phyloP scores from a whole-genome alignment of 2,888 invertebrate species.

The Dermolepida albohirtum region DNA sequence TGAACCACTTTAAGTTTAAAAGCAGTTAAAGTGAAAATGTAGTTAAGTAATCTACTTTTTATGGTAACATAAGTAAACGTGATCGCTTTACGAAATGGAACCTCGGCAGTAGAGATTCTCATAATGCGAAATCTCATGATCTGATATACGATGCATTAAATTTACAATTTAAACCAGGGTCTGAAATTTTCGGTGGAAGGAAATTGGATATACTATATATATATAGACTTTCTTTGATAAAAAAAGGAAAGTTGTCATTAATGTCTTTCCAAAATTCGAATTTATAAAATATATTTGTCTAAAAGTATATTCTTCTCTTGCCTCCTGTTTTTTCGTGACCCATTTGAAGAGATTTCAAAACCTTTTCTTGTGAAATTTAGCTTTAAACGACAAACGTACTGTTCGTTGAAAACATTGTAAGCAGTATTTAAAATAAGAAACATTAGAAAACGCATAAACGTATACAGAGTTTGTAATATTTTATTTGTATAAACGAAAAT shows the following conservation, averaged over 20 bases:
- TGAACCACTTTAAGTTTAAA: not conserved
- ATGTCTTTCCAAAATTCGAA: constrained; percentile 21
- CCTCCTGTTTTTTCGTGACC: no score
- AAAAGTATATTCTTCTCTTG: no score
- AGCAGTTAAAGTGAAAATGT: constrained; percentile 29
- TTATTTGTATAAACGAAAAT: no score
- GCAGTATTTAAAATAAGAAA: no score
- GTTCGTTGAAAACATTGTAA: no score
- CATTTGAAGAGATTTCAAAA: no score
- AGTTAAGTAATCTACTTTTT: constrained; percentile 31
- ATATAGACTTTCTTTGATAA: constrained; percentile 29
- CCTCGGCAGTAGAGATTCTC: constrained; percentile 18
- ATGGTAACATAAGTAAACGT: constrained; percentile 30
- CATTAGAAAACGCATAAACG: no score
- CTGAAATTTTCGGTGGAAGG: constrained; percentile 16
- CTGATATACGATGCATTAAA: constrained; percentile 37
- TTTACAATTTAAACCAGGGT: constrained; percentile 22
- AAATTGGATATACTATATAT: constrained; percentile 14
- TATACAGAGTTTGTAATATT: no score
- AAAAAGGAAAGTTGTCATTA: constrained; percentile 20
- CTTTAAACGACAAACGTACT: no score
- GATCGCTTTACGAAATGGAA: constrained; percentile 27
- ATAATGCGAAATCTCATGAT: constrained; percentile 27
- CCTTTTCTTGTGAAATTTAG: no score
- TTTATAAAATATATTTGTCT: constrained; percentile 3